Base-by-base conservation (phyloP, 37 sponge, comb jelly and placozoan species). In the Beroe ovata region DNA sequence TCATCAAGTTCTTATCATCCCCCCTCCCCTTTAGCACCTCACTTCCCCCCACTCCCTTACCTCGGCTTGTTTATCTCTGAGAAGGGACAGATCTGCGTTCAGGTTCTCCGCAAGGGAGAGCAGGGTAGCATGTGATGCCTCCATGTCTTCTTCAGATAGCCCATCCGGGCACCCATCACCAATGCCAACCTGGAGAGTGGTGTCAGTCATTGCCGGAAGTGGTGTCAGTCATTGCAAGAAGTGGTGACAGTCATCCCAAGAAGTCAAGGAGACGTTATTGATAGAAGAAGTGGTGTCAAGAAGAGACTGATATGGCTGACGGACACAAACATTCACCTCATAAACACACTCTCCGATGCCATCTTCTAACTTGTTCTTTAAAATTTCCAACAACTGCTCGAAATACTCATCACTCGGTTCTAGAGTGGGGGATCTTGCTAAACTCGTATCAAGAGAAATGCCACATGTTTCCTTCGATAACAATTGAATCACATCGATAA, bases 291-390 rank as follows among this genome's bases (percentile, higher is more conserved):
- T n/a, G n/a, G n/a, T n/a, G n/a, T n/a, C n/a, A n/a, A n/a, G n/a
- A n/a, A n/a, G n/a, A n/a, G n/a, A n/a, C n/a, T n/a, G n/a, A n/a
- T n/a, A n/a, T n/a, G n/a, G n/a, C n/a, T n/a, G n/a, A n/a, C n/a
- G n/a, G n/a, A n/a, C n/a, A n/a, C n/a, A n/a, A n/a, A n/a, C n/a
- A n/a, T n/a, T 96, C 30, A 98, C 33, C 63, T 96, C 95, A 60
- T 92, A 94, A 71, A 98, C 93, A 35, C 92, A 88, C 60, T 98
- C 99, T 29, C 99, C 99, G 29, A 94, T 94, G 14, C 99, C 99
- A 11, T 98, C 93, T 11, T 71, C 89, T 64, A 98, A 29, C 60
- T 91, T 89, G 29, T 39, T 69, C 90, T 91, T 91, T 64, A 98
- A 60, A 22, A 93, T 89, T 23, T 66, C 91, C 60, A 77, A 64